These are phyloP conservation scores for Habrosyne pyritoides DNA, from an alignment of 2,888 invertebrate genomes.

Conservation along the genomic window DNA sequence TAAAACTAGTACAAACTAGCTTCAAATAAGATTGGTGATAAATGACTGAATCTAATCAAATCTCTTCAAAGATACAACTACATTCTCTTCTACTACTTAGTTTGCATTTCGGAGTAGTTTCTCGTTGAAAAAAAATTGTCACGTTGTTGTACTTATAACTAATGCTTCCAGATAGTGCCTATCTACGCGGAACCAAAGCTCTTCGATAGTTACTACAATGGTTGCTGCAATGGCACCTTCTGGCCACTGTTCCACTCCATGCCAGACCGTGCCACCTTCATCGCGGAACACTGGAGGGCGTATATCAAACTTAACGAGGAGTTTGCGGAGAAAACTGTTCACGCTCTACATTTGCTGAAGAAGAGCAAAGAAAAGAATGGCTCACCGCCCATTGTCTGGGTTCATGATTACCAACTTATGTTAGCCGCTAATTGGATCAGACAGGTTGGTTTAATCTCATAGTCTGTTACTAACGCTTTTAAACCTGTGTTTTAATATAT, in stretches of 20 bases:
- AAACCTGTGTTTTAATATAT: constrained; percentile 7
- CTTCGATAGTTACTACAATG: constrained; percentile 95
- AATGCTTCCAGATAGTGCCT: constrained; percentile 87
- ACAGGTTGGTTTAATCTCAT: constrained; percentile 77
- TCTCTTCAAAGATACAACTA: background rate
- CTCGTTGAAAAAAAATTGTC: background rate
- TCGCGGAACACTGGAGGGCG: constrained; percentile 91
- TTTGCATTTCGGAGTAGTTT: no score
- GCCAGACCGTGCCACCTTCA: constrained; percentile 94
- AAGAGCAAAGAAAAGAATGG: constrained; percentile 71
- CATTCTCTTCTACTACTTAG: no score
- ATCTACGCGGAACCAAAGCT: constrained; percentile 89
- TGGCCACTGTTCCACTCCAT: constrained; percentile 97
- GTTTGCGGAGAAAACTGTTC: constrained; percentile 91
- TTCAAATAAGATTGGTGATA: no score
- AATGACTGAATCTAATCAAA: background rate
- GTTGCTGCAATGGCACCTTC: constrained; percentile 95
- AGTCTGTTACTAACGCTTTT: background rate
- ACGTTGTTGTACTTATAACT: background rate
- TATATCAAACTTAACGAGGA: constrained; percentile 92
- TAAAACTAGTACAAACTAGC: background rate
- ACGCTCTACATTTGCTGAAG: constrained; percentile 84
- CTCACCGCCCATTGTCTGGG: constrained; percentile 92
- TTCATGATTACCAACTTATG: constrained; percentile 98
- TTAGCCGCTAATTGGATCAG: constrained; percentile 95